Percentiles rank a stretch among this genome's conserved stretches.
These are phyloP conservation scores for Epiperipatus broadwayi DNA, from an alignment of 2,888 invertebrate genomes.

Conservation along the genomic window DNA sequence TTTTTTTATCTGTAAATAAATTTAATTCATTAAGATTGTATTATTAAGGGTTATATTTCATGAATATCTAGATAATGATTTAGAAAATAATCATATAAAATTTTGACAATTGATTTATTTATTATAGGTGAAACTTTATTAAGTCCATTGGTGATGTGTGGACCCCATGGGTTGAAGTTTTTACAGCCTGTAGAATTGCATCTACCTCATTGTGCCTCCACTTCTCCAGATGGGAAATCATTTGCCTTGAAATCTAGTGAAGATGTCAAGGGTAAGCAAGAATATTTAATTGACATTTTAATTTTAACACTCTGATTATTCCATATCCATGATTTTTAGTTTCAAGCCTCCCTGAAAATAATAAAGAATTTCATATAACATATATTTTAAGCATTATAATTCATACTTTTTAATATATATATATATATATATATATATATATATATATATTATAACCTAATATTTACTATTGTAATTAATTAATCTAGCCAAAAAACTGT, in stretches of 20 bases:
- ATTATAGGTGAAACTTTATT: slow-evolving; percentile 71
- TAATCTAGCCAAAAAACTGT: too few species aligned
- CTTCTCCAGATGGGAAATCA: slow-evolving; percentile 33
- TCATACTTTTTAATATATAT: too few species aligned
- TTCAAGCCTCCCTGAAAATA: slow-evolving; percentile 18
- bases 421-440: too few species aligned
- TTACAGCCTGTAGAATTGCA: slow-evolving; percentile 68
- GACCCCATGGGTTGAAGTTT: slow-evolving; percentile 76
- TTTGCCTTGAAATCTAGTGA: slow-evolving; percentile 31
- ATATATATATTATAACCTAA: too few species aligned
- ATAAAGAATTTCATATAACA: too few species aligned
- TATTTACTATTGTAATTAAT: too few species aligned
- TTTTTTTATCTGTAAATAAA: too few species aligned
- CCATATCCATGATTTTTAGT: neutral
- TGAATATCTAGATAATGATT: too few species aligned
- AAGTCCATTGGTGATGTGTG: slow-evolving; percentile 87
- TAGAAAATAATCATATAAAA: too few species aligned
- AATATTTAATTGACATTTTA: neutral
- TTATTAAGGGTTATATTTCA: too few species aligned
- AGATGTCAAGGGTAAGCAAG: slow-evolving; percentile 20
- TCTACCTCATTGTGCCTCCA: slow-evolving; percentile 47
- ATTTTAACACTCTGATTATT: neutral
- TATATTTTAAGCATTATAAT: too few species aligned
- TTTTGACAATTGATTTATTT: slow-evolving; percentile 8
- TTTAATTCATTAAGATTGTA: too few species aligned